phyloP scores from a whole-genome alignment of 2,113 vertebrate species.

The Lethenteron reissneri region DNA sequence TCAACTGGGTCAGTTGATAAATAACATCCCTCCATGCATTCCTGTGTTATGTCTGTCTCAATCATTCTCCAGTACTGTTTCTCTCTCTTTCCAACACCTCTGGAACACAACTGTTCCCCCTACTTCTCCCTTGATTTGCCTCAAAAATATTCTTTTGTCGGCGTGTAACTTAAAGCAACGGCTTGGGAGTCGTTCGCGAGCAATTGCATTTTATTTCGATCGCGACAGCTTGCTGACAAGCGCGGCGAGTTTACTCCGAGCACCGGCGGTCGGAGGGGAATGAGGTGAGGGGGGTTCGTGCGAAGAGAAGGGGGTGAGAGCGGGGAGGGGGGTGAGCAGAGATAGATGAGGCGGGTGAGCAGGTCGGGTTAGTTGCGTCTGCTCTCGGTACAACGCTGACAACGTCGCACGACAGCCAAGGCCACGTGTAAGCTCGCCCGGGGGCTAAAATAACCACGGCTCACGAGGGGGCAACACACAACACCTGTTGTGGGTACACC shows the following conservation, averaged over 20 bases:
- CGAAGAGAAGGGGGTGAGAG: neutral
- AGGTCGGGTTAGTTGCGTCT: neutral
- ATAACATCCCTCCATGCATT: neutral
- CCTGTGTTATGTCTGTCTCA: neutral
- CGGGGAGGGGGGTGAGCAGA: neutral
- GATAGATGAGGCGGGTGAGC: neutral
- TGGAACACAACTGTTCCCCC: neutral
- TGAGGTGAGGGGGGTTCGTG: neutral
- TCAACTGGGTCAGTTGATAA: neutral
- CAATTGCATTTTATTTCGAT: neutral
- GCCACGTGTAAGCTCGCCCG: neutral
- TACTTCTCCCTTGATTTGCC: neutral
- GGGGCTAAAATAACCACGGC: neutral
- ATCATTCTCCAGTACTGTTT: neutral
- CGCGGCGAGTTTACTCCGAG: neutral
- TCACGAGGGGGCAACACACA: neutral
- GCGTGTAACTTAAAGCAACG: neutral
- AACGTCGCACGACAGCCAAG: neutral
- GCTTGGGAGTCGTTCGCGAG: neutral
- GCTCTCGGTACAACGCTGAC: neutral
- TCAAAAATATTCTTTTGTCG: neutral
- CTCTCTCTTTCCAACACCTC: neutral
- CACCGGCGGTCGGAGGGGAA: neutral
- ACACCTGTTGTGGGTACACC: no score
- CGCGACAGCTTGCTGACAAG: neutral